Conservation (phyloP, 1,140 invertebrate genomes). For the Riptortus pedestris region DNA sequence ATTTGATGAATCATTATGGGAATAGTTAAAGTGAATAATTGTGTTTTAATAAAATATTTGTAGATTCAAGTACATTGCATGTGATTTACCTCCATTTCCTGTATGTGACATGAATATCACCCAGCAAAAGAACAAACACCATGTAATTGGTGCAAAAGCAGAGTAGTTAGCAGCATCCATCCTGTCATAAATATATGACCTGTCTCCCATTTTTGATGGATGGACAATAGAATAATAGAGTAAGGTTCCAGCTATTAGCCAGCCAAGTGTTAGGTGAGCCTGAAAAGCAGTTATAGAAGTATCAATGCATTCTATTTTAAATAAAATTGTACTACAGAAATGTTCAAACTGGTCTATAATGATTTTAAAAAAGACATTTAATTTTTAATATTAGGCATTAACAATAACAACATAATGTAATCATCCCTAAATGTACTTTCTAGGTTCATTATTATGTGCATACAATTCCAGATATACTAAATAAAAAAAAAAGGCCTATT, state of each 20-base stretch:
- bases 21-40: too few species aligned
- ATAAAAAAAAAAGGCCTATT: too few species aligned
- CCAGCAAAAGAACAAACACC: constrained; percentile 57
- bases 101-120: constrained; percentile 50
- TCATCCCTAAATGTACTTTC: too few species aligned
- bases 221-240: constrained; percentile 47
- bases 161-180: constrained; percentile 55
- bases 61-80: too few species aligned
- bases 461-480: too few species aligned
- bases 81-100: constrained; percentile 40
- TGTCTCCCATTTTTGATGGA: constrained; percentile 52
- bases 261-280: constrained; percentile 45
- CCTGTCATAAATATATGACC: constrained; percentile 53
- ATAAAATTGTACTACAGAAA: not conserved
- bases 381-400: too few species aligned
- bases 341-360: too few species aligned
- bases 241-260: constrained; percentile 41
- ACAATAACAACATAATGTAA: too few species aligned
- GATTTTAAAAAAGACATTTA: too few species aligned
- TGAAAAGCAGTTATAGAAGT: constrained; percentile 27
- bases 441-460: too few species aligned
- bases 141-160: constrained; percentile 58
- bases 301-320: not conserved
- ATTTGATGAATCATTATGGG: too few species aligned
- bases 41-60: too few species aligned